Evolutionary conservation across 2,797 vertebrate species (phyloP).

Genomic region (Pagetopsis macropterus): DNA sequence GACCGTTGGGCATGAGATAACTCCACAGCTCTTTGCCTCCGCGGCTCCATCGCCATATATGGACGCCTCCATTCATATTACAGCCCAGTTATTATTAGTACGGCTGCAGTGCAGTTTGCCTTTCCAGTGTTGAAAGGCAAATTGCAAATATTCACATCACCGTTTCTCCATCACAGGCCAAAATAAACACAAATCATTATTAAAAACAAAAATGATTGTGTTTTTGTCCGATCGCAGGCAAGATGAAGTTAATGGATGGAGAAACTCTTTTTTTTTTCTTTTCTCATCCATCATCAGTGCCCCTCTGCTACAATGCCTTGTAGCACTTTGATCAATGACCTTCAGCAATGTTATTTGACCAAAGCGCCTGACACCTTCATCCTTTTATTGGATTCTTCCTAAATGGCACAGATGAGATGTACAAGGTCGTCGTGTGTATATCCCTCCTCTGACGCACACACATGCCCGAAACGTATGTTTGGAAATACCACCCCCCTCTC

Average conservation of each 20-base stretch:
- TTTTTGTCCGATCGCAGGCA: too few species aligned
- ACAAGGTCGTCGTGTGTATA: constrained; percentile 31
- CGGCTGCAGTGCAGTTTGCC: constrained; percentile 29
- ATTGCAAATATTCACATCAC: constrained; percentile 49
- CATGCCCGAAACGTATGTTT: constrained; percentile 17
- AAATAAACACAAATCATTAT: constrained; percentile 18
- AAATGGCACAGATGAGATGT: constrained; percentile 38
- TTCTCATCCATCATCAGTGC: not conserved
- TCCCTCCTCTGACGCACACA: not conserved
- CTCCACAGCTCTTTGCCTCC: constrained; percentile 42
- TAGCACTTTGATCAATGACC: constrained; percentile 43
- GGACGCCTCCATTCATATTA: constrained; percentile 64
- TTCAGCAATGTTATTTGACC: constrained; percentile 51
- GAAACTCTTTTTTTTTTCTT: not conserved
- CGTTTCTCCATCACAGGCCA: constrained; percentile 15
- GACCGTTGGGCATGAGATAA: constrained; percentile 66
- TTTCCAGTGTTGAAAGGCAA: constrained; percentile 49
- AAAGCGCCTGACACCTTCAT: constrained; percentile 31
- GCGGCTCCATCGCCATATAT: constrained; percentile 68
- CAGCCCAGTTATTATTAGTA: constrained; percentile 72
- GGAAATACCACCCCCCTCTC: constrained; percentile 27
- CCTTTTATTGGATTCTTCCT: constrained; percentile 24
- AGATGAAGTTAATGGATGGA: not conserved
- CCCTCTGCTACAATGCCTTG: constrained; percentile 1
- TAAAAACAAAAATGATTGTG: not conserved